Evolutionary conservation across 2,888 invertebrate genomes (phyloP), one percentile per base, ranked within the genome.

Genomic region (Lithosia quadra): DNA sequence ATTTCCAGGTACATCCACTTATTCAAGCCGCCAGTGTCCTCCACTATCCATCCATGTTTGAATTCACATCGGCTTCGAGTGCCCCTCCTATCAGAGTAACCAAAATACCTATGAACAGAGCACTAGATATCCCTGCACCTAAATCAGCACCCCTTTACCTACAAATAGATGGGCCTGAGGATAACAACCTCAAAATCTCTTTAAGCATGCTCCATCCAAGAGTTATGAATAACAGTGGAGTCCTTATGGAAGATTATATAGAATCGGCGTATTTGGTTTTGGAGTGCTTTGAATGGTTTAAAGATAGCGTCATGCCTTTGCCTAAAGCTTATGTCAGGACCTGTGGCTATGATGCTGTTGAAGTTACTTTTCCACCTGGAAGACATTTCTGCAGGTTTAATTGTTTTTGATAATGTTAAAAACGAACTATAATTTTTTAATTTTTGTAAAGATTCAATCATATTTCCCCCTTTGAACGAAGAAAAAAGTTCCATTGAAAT

Each of bases 361-460:
- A 93, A 77, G 77, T 92, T 0, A 72, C 71, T 0, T 88, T 94
- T 72, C 60, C 71, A 1, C 92, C 93, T 0, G 94, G 94, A 53
- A 89, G 94, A 80, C 93, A 95, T 84, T 88, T 87, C 82, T 94
- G 90, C 81, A 91, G 94, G 94, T 92, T n/a, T n/a, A n/a, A 66
- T 18, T 18, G n/a, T 28, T 28, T 28, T 28, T 4, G 28, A 28
- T 28, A 28, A 28, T 28, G 5, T 28, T 28, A 28, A 28, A 28
- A 28, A 28, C 5, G 3, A 5, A 28, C 3, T 28, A 5, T 28
- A 4, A 2, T 28, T 28, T 28, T 28, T 28, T 28, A 28, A 4
- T 4, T 28, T 28, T 28, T 4, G 28, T 2, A 28, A 4, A 34
- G n/a, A n/a, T n/a, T 33, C 33, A 33, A 33, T 33, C 3, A 33